Evolutionary conservation across 2,797 vertebrate species (phyloP).

Genomic region (Malacoctenus gilli): DNA sequence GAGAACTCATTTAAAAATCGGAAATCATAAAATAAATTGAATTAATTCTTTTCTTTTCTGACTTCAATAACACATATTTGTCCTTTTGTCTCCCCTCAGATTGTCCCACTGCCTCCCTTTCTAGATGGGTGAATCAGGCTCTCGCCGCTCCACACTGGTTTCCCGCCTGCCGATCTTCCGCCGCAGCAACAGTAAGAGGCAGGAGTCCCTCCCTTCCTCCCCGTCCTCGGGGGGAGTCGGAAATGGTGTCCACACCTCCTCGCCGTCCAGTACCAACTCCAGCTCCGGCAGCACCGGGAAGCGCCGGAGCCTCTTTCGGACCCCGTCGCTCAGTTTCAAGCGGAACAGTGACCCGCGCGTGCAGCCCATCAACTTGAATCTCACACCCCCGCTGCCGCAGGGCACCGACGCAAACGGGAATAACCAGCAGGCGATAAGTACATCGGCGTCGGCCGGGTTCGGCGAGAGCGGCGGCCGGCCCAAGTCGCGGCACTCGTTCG

Average conservation of each 20-base stretch:
- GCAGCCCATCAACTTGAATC: constrained; percentile 76
- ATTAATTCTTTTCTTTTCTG: neutral
- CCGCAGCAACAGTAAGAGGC: constrained; percentile 89
- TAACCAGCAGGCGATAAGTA: constrained; percentile 69
- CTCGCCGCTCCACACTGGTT: constrained; percentile 92
- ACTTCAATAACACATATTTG: neutral
- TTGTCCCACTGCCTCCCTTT: constrained; percentile 28
- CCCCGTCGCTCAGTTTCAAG: constrained; percentile 93
- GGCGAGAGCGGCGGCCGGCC: constrained; percentile 84
- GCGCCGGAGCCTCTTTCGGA: constrained; percentile 92
- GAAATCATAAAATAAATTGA: too few species aligned
- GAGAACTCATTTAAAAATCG: too few species aligned
- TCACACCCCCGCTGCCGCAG: constrained; percentile 65
- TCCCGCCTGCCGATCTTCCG: constrained; percentile 98
- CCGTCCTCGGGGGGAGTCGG: constrained; percentile 89
- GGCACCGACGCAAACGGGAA: constrained; percentile 74
- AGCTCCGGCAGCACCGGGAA: constrained; percentile 97
- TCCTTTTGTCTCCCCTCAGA: constrained; percentile 36
- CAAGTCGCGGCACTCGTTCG: constrained; percentile 88
- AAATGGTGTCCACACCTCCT: constrained; percentile 91
- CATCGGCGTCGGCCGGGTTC: constrained; percentile 72
- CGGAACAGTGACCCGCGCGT: constrained; percentile 85
- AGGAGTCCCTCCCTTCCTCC: constrained; percentile 95
- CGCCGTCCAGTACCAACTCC: constrained; percentile 97
- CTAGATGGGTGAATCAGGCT: constrained; percentile 93